These are phyloP conservation scores for Eupithecia vulgata DNA, from an alignment of 2,888 invertebrate species.

Conservation along the genomic window DNA sequence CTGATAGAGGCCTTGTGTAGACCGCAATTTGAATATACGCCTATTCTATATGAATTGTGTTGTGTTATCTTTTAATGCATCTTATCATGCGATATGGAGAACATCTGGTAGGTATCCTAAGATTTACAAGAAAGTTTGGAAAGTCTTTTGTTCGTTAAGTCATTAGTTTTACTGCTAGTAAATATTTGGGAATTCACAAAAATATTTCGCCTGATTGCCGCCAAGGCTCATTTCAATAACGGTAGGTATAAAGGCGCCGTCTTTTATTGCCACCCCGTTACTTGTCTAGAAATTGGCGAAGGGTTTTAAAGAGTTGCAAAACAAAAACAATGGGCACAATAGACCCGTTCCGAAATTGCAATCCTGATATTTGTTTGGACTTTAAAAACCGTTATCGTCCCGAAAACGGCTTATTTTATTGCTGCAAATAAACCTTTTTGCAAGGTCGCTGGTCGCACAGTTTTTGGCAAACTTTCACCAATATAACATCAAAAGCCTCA, in stretches of 20 bases:
- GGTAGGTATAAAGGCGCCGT: slow-evolving; percentile 53
- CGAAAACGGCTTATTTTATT: slow-evolving; percentile 67
- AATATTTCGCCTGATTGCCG: slow-evolving; percentile 40
- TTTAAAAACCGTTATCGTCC: slow-evolving; percentile 58
- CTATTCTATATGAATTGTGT: slow-evolving; percentile 47
- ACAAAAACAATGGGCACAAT: slow-evolving; percentile 62
- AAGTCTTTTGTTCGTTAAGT: slow-evolving; percentile 28
- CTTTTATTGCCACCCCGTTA: slow-evolving; percentile 61
- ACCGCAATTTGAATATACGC: slow-evolving; percentile 57
- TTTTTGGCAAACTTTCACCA: slow-evolving; percentile 42
- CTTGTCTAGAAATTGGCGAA: slow-evolving; percentile 57
- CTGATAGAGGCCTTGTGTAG: slow-evolving; percentile 53
- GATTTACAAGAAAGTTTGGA: slow-evolving; percentile 27
- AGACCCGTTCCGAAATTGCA: slow-evolving; percentile 52
- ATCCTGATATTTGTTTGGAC: slow-evolving; percentile 53
- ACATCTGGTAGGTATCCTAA: too few relatives aligned
- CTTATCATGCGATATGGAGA: slow-evolving; percentile 40
- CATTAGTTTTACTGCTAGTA: slow-evolving; percentile 44
- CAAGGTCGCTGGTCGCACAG: slow-evolving; percentile 31
- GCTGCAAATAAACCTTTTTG: slow-evolving; percentile 58
- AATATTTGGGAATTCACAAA: slow-evolving; percentile 45
- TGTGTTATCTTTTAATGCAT: slow-evolving; percentile 43
- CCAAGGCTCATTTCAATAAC: slow-evolving; percentile 44
- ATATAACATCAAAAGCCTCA: slow-evolving; percentile 38
- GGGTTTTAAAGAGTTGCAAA: slow-evolving; percentile 71